Evolutionary conservation across 2,888 invertebrate species (phyloP).

Genomic region (Plebejus anna): DNA sequence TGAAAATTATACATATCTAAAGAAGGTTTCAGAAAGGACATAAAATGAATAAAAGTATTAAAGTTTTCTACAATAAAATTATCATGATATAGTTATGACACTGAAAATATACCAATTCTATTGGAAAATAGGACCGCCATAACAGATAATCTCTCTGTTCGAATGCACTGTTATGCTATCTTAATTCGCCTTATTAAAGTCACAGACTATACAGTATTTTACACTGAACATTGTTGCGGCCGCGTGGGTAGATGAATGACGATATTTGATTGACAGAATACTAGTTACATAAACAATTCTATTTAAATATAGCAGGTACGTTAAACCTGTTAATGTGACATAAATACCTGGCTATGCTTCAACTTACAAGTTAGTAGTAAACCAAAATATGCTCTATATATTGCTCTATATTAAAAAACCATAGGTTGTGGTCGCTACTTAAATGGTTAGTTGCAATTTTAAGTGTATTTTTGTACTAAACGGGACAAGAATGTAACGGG

Average conservation of each 20-base stretch:
- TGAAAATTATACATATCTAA: not conserved
- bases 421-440: not conserved
- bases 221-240: slow-evolving; percentile 58
- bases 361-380: not conserved
- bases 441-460: not conserved
- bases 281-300: not conserved
- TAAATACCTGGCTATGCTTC: not conserved
- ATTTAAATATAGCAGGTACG: not conserved
- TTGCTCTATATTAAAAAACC: not conserved
- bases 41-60: too few species aligned
- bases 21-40: too few species aligned
- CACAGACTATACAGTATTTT: slow-evolving; percentile 70
- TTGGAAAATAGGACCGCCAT: slow-evolving; percentile 24
- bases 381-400: not conserved
- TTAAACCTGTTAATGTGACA: not conserved
- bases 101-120: not conserved
- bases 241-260: slow-evolving; percentile 58
- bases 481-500: not conserved
- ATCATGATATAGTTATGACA: not conserved
- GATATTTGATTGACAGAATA: slow-evolving; percentile 15
- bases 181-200: slow-evolving; percentile 71
- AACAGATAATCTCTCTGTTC: slow-evolving; percentile 49
- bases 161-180: slow-evolving; percentile 56
- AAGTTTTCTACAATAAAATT: not conserved
- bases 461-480: not conserved